phyloP scores from a whole-genome alignment of 1,140 invertebrate species.

The Macrotrachela quadricornifera region DNA sequence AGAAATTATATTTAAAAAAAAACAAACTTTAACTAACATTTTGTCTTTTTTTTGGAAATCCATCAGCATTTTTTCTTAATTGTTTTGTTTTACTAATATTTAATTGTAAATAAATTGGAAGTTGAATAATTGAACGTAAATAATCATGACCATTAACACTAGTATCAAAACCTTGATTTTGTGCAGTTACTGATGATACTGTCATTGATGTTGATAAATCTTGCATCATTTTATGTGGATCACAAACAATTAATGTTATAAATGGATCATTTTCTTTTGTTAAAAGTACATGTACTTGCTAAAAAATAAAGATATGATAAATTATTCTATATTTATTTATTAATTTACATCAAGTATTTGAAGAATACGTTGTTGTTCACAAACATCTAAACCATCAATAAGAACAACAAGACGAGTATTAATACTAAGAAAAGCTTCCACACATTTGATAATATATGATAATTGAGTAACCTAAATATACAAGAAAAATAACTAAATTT shows the following conservation, averaged over 20 bases:
- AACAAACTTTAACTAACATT: not conserved
- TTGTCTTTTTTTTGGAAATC: not conserved
- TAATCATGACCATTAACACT: conserved; percentile 75
- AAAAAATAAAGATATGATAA: not conserved
- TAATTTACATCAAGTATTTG: conserved; percentile 14
- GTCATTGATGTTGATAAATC: conserved; percentile 36
- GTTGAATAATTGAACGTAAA: conserved; percentile 77
- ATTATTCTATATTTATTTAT: not conserved
- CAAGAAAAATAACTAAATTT: conserved; percentile 19
- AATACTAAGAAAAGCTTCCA: conserved; percentile 69
- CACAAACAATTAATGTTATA: conserved; percentile 73
- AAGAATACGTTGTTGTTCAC: conserved; percentile 85
- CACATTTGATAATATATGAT: conserved; percentile 34
- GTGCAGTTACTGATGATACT: conserved; percentile 45
- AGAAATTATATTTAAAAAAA: not conserved
- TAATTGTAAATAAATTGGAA: conserved; percentile 81
- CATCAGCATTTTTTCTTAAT: not conserved
- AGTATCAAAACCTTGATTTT: conserved; percentile 24
- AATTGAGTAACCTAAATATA: conserved; percentile 14
- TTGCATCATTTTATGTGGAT: conserved; percentile 55
- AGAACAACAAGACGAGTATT: conserved; percentile 78
- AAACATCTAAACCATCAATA: conserved; percentile 86
- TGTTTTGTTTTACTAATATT: conserved; percentile 1
- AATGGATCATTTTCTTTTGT: conserved; percentile 71
- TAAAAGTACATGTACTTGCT: conserved; percentile 62